Conservation (phyloP, 2,113 vertebrate species). For the Cavia porcellus region DNA sequence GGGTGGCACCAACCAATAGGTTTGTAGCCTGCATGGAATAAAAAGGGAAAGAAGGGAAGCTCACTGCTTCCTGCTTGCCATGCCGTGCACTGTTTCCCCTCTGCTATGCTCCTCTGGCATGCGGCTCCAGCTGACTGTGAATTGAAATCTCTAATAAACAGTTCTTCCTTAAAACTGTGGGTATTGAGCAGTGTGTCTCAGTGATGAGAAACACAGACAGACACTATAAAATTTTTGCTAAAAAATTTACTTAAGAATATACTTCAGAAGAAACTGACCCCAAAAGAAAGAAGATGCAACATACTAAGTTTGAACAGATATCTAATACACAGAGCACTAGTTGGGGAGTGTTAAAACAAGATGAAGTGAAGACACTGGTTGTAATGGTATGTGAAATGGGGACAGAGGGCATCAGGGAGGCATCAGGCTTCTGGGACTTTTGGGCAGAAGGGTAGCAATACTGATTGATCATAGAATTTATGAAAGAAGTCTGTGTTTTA, state of each 20-base stretch:
- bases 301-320: neutral
- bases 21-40: neutral
- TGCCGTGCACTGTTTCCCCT: neutral
- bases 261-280: neutral
- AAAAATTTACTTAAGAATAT: constrained; percentile 13
- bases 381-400: too few species aligned
- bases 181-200: neutral
- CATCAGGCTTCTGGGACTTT: neutral
- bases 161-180: neutral
- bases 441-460: neutral
- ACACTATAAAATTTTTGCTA: constrained; percentile 4
- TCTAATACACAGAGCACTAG: neutral
- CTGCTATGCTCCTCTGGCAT: neutral
- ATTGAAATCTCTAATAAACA: neutral
- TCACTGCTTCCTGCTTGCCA: neutral
- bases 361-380: neutral
- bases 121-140: neutral
- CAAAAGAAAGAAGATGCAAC: neutral
- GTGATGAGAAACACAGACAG: neutral
- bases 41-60: neutral
- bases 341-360: neutral
- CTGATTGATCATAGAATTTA: neutral
- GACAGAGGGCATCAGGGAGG: neutral
- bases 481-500: constrained; percentile 16
- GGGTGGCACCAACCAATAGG: neutral